These are phyloP conservation scores for Subacronicta megacephala DNA, from an alignment of 2,888 invertebrate genomes.

Conservation along the genomic window DNA sequence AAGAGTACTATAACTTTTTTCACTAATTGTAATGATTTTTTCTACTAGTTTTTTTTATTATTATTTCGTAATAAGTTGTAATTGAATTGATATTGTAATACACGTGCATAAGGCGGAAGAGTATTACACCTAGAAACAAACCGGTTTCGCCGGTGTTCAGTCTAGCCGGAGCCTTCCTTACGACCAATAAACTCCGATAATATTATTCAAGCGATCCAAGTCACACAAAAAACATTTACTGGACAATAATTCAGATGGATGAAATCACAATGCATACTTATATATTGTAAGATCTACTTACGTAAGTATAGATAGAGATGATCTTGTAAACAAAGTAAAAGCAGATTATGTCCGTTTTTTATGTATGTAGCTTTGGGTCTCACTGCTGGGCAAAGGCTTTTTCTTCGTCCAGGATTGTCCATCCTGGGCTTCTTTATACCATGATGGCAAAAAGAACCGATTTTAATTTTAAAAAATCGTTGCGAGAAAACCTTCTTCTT, in stretches of 20 bases:
- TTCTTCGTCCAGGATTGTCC: too few relatives aligned
- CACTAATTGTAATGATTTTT: not conserved
- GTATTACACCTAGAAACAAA: constrained; percentile 34
- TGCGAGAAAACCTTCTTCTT: too few relatives aligned
- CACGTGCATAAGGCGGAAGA: constrained; percentile 50
- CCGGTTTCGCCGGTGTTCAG: constrained; percentile 51
- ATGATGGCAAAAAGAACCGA: too few relatives aligned
- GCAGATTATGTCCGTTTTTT: too few relatives aligned
- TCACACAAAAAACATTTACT: not conserved
- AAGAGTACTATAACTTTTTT: not conserved
- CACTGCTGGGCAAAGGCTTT: too few relatives aligned
- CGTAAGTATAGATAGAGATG: too few relatives aligned
- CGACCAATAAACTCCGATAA: constrained; percentile 33
- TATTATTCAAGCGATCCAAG: constrained; percentile 14
- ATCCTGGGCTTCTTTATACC: too few relatives aligned
- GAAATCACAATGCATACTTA: too few relatives aligned
- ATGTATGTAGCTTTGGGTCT: too few relatives aligned
- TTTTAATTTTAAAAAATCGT: too few relatives aligned
- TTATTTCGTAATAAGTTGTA: constrained; percentile 29
- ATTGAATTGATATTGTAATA: constrained; percentile 14
- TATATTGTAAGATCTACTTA: too few relatives aligned
- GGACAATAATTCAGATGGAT: not conserved
- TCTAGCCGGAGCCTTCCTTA: constrained; percentile 39
- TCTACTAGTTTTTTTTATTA: constrained; percentile 6
- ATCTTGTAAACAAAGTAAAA: too few relatives aligned